A percentile compares a stretch with the other conserved stretches of the same genome.
These are phyloP conservation scores for Cavia aperea DNA, from an alignment of 2,113 vertebrate species.

Conservation along the genomic window DNA sequence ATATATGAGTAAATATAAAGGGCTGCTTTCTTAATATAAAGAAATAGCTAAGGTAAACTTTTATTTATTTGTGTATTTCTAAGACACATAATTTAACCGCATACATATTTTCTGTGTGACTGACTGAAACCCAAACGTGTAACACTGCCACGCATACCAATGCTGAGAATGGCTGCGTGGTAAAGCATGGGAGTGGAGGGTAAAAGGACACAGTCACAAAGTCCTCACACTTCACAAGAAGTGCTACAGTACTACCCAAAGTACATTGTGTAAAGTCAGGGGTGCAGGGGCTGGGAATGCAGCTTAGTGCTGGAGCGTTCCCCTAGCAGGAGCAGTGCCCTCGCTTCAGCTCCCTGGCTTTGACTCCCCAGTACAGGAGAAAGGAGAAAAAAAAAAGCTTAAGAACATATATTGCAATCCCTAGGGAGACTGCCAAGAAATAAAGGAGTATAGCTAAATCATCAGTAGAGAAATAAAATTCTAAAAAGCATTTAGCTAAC, in stretches of 20 bases:
- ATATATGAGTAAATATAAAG: background rate
- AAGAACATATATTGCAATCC: background rate
- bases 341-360: background rate
- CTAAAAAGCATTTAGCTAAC: background rate
- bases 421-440: background rate
- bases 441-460: background rate
- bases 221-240: background rate
- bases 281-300: background rate
- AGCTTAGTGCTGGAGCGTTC: background rate
- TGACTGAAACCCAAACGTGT: background rate
- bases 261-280: background rate
- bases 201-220: background rate
- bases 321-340: background rate
- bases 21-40: background rate
- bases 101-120: background rate
- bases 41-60: background rate
- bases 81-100: background rate
- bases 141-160: background rate
- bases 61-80: background rate
- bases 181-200: background rate
- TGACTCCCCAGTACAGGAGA: background rate
- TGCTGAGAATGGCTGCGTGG: background rate
- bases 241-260: background rate
- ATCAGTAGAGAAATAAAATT: background rate
- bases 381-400: background rate